Evolutionary conservation across 2,888 invertebrate genomes (phyloP).

Genomic region (Acanthacorydalis orientalis): DNA sequence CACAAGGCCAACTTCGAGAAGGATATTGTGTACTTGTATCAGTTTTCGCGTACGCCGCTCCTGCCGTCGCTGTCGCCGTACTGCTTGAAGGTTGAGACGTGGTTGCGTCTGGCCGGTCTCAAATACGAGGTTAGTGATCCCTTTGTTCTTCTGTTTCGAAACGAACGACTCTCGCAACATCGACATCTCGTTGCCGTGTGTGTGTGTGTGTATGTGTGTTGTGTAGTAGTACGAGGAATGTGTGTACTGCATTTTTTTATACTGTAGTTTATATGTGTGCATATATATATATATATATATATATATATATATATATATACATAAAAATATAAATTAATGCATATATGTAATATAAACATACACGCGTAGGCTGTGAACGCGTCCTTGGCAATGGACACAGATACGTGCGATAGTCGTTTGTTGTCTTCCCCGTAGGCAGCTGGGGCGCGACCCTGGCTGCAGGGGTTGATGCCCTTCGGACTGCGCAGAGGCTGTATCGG

Average conservation of each 20-base stretch:
- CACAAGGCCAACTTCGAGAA: slow-evolving; percentile 81
- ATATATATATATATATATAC: no score
- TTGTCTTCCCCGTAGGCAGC: neutral
- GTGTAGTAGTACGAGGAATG: no score
- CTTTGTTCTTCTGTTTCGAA: neutral
- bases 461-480: slow-evolving; percentile 5
- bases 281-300: no score
- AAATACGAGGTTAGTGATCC: slow-evolving; percentile 77
- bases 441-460: slow-evolving; percentile 6
- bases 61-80: slow-evolving; percentile 83
- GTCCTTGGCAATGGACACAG: neutral
- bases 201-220: neutral
- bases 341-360: no score
- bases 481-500: slow-evolving; percentile 4
- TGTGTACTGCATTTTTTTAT: no score
- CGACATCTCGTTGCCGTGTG: neutral
- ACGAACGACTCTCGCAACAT: neutral
- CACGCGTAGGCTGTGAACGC: neutral
- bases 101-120: slow-evolving; percentile 78
- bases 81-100: slow-evolving; percentile 91
- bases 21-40: slow-evolving; percentile 86
- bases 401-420: neutral
- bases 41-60: slow-evolving; percentile 79
- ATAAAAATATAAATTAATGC: no score
- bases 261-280: no score